These are phyloP conservation scores for Timema podura DNA, from an alignment of 2,888 invertebrate species.

Conservation along the genomic window DNA sequence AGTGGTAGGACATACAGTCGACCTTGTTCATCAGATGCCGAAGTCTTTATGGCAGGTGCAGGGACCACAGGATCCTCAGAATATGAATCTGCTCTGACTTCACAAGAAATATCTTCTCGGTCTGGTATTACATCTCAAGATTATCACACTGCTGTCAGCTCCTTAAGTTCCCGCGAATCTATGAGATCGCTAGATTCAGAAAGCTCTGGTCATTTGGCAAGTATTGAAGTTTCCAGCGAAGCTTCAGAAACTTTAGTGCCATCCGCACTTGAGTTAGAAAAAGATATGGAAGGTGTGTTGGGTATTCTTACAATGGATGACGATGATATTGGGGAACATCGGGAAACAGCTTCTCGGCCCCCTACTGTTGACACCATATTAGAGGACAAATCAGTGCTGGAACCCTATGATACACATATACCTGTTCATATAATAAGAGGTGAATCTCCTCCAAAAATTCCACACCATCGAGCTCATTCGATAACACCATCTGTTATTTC, in stretches of 20 bases:
- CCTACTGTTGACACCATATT: conserved; percentile 30
- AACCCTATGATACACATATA: conserved; percentile 39
- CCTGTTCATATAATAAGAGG: conserved; percentile 37
- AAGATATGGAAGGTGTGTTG: conserved; percentile 62
- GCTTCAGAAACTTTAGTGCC: conserved; percentile 88
- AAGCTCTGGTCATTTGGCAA: conserved; percentile 82
- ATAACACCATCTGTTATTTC: conserved; percentile 27
- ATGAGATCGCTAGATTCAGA: conserved; percentile 88
- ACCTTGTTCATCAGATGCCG: conserved; percentile 83
- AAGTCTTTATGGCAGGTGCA: conserved; percentile 61
- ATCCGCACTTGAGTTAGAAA: conserved; percentile 77
- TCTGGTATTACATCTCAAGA: conserved; percentile 76
- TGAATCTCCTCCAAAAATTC: conserved; percentile 31
- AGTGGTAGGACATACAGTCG: conserved; percentile 63
- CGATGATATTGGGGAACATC: conserved; percentile 40
- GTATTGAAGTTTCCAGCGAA: conserved; percentile 82
- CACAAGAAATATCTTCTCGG: conserved; percentile 68
- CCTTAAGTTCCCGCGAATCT: conserved; percentile 84
- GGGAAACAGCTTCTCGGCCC: conserved; percentile 26
- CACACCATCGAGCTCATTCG: conserved; percentile 25
- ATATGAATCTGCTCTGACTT: conserved; percentile 80
- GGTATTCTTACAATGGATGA: conserved; percentile 40
- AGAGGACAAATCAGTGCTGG: conserved; percentile 33
- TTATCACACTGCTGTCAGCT: conserved; percentile 80
- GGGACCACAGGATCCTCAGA: conserved; percentile 65